Conservation (phyloP, 2,888 invertebrate genomes). For the Pammene aurita region DNA sequence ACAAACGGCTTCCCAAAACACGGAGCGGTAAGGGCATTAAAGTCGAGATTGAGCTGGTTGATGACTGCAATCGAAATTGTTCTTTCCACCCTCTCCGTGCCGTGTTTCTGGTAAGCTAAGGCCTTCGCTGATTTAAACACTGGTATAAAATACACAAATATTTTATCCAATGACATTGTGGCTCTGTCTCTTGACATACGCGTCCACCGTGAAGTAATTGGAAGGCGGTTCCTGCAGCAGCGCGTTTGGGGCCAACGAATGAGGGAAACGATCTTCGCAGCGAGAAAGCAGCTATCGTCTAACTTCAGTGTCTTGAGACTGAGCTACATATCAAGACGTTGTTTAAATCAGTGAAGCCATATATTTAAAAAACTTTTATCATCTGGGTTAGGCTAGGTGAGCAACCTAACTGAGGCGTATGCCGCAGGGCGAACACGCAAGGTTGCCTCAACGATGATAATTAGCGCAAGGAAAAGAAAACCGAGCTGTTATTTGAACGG, state of each 20-base stretch:
- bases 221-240: not conserved
- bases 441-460: too few species aligned
- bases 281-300: not conserved
- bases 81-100: too few species aligned
- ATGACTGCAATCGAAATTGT: too few species aligned
- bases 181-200: not conserved
- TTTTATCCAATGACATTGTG: not conserved
- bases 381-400: not conserved
- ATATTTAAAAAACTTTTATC: not conserved
- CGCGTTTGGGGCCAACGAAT: not conserved
- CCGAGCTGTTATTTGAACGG: too few species aligned
- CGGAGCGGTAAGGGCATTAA: too few species aligned
- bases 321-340: not conserved
- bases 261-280: not conserved
- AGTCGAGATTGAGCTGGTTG: too few species aligned
- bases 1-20: too few species aligned
- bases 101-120: not conserved
- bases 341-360: conserved; percentile 31
- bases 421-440: too few species aligned
- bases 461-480: too few species aligned
- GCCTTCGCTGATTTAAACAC: conserved; percentile 34
- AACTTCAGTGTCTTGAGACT: conserved; percentile 1
- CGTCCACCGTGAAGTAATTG: not conserved
- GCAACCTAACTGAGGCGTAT: not conserved
- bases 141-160: not conserved